A percentile compares a stretch with the other conserved stretches of the same genome.
phyloP scores from a whole-genome alignment of 2,888 invertebrate genomes.

The Synergus itoensis region DNA sequence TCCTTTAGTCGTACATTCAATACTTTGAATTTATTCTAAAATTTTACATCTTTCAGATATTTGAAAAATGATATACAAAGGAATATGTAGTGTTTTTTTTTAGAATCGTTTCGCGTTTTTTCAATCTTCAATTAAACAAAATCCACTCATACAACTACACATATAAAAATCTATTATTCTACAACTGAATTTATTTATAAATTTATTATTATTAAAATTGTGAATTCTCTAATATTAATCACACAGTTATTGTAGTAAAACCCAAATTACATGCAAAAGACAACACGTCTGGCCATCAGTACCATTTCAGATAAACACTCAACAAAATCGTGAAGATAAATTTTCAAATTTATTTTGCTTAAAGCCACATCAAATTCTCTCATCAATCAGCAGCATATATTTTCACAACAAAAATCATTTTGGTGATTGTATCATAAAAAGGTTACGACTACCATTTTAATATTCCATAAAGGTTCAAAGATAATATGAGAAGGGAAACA shows the following conservation, averaged over 20 bases:
- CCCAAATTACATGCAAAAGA: constrained; percentile 7
- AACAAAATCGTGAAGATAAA: not conserved
- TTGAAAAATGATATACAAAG: not conserved
- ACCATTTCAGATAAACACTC: constrained; percentile 12
- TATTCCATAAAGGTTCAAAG: not conserved
- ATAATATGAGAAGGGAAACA: not conserved
- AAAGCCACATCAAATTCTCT: constrained; percentile 6
- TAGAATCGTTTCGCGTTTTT: not conserved
- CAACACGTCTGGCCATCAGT: constrained; percentile 15
- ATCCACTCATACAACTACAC: not conserved
- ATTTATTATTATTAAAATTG: not conserved
- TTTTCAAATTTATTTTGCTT: not conserved
- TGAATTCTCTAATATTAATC: not conserved
- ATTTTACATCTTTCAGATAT: not conserved
- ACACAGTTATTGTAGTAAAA: not conserved
- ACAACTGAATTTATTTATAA: not conserved
- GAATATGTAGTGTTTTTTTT: not conserved
- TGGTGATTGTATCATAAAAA: not conserved
- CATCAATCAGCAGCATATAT: not conserved
- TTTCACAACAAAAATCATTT: not conserved
- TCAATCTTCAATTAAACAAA: not conserved
- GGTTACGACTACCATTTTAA: not conserved
- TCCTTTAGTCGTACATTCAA: constrained; percentile 9
- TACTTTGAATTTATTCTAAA: not conserved
- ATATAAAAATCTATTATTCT: not conserved